Conservation (phyloP, 2,888 invertebrate genomes). For the Hydrotaea cyrtoneurina region DNA sequence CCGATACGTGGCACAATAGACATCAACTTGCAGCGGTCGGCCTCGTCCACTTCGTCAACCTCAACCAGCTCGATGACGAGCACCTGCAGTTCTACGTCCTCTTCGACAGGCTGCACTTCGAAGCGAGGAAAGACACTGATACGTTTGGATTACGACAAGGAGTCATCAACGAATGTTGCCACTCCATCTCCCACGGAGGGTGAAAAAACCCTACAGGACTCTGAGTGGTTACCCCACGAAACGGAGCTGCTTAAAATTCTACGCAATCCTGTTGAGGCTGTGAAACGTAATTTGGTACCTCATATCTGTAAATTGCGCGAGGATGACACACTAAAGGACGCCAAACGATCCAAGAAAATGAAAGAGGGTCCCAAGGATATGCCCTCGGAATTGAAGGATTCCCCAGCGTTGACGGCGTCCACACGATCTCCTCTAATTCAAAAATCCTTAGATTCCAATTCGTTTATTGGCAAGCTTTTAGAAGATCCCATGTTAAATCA, state of each 20-base stretch:
- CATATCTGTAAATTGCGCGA: slow-evolving; percentile 87
- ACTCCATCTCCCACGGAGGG: not conserved
- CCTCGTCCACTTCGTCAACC: slow-evolving; percentile 78
- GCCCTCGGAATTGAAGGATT: slow-evolving; percentile 48
- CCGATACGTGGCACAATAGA: slow-evolving; percentile 78
- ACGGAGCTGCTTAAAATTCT: slow-evolving; percentile 83
- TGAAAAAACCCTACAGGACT: slow-evolving; percentile 41
- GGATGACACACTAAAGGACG: slow-evolving; percentile 69
- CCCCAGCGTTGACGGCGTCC: not conserved
- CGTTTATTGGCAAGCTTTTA: slow-evolving; percentile 83
- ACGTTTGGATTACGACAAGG: slow-evolving; percentile 77
- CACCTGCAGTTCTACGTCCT: slow-evolving; percentile 71
- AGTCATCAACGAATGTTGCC: slow-evolving; percentile 60
- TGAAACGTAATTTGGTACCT: slow-evolving; percentile 87
- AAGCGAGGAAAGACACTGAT: slow-evolving; percentile 79
- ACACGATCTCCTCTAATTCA: not conserved
- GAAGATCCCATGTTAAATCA: slow-evolving; percentile 85
- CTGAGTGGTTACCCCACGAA: slow-evolving; percentile 76
- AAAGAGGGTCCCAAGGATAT: slow-evolving; percentile 61
- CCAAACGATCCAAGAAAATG: slow-evolving; percentile 78
- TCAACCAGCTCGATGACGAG: slow-evolving; percentile 72
- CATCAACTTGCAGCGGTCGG: slow-evolving; percentile 75
- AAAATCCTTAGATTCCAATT: slow-evolving; percentile 73
- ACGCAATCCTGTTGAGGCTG: slow-evolving; percentile 89
- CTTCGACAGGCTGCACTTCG: slow-evolving; percentile 67